Conservation (phyloP, 1,140 invertebrate species). For the Glossosoma conforme region DNA sequence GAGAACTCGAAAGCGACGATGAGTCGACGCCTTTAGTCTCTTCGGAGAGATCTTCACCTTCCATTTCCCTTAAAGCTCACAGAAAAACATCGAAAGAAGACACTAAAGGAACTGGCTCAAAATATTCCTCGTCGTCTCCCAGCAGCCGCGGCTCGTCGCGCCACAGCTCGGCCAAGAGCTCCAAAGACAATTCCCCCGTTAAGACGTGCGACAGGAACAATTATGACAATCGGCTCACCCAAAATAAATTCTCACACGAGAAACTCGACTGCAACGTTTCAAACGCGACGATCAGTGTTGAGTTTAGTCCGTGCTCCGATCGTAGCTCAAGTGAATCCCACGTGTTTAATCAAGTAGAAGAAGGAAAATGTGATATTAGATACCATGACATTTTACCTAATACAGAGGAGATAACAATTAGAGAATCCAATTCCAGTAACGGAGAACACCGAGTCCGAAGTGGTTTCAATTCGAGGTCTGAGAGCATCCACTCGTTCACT, state of each 20-base stretch:
- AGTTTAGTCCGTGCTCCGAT: constrained; percentile 25
- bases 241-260: constrained; percentile 23
- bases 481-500: constrained; percentile 35
- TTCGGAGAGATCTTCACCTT: constrained; percentile 26
- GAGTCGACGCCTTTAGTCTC: constrained; percentile 60
- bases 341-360: constrained; percentile 9
- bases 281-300: constrained; percentile 24
- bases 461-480: constrained; percentile 24
- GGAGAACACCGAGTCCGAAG: constrained; percentile 7
- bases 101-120: not conserved
- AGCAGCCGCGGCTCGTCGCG: constrained; percentile 14
- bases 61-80: constrained; percentile 20
- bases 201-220: constrained; percentile 13
- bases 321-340: constrained; percentile 18
- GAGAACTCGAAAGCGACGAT: constrained; percentile 50
- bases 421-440: constrained; percentile 13
- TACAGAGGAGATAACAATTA: constrained; percentile 10
- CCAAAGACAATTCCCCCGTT: constrained; percentile 20
- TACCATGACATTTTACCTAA: constrained; percentile 12
- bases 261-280: constrained; percentile 23
- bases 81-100: constrained; percentile 17
- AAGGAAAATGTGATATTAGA: constrained; percentile 17
- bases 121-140: constrained; percentile 6
- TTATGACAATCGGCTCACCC: not conserved
- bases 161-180: constrained; percentile 12